Conservation (phyloP, 2,888 invertebrate species). For the Syritta pipiens region DNA sequence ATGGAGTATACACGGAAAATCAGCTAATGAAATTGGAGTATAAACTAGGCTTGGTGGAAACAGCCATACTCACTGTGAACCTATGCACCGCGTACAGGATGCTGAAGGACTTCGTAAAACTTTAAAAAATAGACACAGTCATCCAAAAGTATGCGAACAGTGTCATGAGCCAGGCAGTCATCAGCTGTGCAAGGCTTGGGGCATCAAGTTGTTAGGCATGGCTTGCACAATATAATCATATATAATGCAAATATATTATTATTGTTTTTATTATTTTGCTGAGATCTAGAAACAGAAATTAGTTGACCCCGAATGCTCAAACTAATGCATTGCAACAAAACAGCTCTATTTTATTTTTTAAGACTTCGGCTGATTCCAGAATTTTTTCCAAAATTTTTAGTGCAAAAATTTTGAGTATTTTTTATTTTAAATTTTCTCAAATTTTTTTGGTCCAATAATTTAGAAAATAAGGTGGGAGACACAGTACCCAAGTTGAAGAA, state of each 20-base stretch:
- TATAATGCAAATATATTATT: conserved; percentile 85
- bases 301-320: too few species aligned
- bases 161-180: conserved; percentile 96
- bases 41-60: conserved; percentile 86
- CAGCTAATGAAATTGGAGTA: conserved; percentile 86
- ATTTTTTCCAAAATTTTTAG: too few species aligned
- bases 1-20: conserved; percentile 82
- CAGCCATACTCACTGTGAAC: conserved; percentile 94
- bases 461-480: too few species aligned
- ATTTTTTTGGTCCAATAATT: too few species aligned
- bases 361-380: too few species aligned
- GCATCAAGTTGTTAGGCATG: conserved; percentile 90
- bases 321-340: too few species aligned
- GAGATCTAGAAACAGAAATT: conserved; percentile 81
- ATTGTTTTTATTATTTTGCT: conserved; percentile 84
- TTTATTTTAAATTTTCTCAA: too few species aligned
- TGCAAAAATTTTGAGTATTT: too few species aligned
- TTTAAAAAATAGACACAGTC: conserved; percentile 90
- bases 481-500: too few species aligned
- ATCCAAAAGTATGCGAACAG: conserved; percentile 99
- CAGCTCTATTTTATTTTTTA: too few species aligned
- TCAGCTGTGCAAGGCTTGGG: conserved; percentile 90
- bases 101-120: conserved; percentile 90
- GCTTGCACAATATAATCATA: too few species aligned
- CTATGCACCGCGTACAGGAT: conserved; percentile 98